Conservation (phyloP, 2,113 vertebrate genomes). For the Anhinga anhinga region DNA sequence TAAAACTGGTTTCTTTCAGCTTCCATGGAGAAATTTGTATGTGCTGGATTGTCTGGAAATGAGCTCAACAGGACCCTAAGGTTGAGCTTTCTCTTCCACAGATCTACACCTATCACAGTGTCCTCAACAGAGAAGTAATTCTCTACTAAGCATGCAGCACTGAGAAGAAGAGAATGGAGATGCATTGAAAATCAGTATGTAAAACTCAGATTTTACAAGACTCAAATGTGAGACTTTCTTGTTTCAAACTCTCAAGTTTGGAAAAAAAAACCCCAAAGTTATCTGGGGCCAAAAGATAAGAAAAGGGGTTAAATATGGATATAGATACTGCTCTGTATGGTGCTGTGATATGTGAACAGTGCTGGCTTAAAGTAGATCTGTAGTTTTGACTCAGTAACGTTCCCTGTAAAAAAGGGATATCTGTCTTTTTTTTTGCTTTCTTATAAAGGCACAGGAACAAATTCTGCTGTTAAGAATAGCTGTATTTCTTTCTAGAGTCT, state of each 20-base stretch:
- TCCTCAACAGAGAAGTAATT: neutral
- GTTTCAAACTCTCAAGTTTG: neutral
- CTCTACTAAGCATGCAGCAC: neutral
- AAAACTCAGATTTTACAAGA: neutral
- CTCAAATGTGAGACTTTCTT: neutral
- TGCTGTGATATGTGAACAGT: neutral
- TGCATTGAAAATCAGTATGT: neutral
- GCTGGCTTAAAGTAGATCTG: neutral
- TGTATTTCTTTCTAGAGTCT: neutral
- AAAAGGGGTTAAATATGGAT: neutral
- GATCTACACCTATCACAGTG: neutral
- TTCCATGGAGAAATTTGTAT: neutral
- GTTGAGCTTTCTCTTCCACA: neutral
- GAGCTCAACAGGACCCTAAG: neutral
- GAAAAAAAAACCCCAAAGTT: neutral
- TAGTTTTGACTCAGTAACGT: neutral
- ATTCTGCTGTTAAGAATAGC: neutral
- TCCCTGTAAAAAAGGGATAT: neutral
- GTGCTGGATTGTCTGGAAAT: neutral
- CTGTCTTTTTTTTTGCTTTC: neutral
- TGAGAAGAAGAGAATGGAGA: neutral
- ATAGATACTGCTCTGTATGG: neutral
- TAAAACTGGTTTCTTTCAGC: neutral
- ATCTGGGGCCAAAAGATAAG: neutral
- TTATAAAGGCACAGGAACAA: neutral